A percentile compares a stretch with the other conserved stretches of the same genome.
Conservation (phyloP, 2,113 vertebrate species). For the Takifugu flavidus region DNA sequence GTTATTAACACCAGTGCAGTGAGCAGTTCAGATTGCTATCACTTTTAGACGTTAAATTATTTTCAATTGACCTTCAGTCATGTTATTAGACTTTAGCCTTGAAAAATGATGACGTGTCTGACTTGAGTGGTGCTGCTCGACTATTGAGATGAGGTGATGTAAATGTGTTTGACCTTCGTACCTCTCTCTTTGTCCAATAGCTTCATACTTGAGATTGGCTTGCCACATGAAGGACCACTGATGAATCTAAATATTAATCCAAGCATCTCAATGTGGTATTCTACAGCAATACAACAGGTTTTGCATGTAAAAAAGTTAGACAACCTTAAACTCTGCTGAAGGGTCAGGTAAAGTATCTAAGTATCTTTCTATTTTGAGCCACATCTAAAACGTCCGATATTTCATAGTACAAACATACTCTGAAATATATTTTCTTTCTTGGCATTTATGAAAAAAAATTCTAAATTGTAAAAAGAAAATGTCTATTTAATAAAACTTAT, state of each 20-base stretch:
- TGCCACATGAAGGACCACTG: background rate
- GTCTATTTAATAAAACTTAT: too few species aligned
- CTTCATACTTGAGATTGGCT: background rate
- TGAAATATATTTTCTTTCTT: too few species aligned
- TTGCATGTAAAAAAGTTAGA: background rate
- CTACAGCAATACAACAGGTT: background rate
- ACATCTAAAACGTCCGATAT: too few species aligned
- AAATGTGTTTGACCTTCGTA: background rate
- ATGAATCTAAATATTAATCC: background rate
- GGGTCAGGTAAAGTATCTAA: too few species aligned
- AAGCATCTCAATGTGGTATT: background rate
- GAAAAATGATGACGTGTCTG: background rate
- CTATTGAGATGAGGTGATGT: background rate
- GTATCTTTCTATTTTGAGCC: too few species aligned
- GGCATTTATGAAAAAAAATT: too few species aligned
- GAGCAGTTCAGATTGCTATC: conserved; percentile 1
- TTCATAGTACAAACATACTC: too few species aligned
- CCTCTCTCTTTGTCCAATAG: background rate
- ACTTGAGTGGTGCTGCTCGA: background rate
- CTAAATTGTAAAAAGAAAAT: too few species aligned
- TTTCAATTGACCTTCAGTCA: background rate
- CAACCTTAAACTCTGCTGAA: background rate
- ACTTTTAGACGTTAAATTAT: background rate
- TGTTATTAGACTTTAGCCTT: background rate
- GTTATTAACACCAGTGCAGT: too few species aligned